These are phyloP conservation scores for Ceyx margarethae DNA, from an alignment of 2,113 vertebrate species.

Conservation along the genomic window DNA sequence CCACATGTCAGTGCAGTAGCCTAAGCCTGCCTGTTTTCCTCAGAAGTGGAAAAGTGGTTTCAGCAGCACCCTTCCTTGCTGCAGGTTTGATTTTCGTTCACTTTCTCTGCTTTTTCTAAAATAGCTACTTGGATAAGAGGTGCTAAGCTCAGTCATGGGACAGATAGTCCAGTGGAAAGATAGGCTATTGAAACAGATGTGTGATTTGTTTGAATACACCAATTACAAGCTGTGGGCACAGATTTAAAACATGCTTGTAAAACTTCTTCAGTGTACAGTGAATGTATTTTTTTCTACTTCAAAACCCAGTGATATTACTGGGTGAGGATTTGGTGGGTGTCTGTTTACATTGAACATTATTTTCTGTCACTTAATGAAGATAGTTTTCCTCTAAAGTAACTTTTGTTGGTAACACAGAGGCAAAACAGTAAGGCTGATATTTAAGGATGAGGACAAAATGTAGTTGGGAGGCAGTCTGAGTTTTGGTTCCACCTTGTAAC, in stretches of 20 bases:
- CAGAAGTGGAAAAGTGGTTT: neutral
- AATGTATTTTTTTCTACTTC: neutral
- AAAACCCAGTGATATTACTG: neutral
- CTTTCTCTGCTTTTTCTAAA: slow-evolving; percentile 17
- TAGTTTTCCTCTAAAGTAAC: neutral
- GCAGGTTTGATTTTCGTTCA: neutral
- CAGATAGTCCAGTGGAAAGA: neutral
- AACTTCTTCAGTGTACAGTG: neutral
- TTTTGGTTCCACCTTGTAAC: slow-evolving; percentile 17
- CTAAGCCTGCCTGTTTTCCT: neutral
- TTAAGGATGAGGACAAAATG: neutral
- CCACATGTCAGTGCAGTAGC: neutral
- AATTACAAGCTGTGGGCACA: neutral
- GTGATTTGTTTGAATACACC: neutral
- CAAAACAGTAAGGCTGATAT: neutral
- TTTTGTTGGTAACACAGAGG: neutral
- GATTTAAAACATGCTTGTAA: neutral
- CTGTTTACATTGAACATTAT: neutral
- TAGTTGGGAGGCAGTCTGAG: neutral
- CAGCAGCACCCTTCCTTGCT: neutral
- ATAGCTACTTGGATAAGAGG: neutral
- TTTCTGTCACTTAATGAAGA: neutral
- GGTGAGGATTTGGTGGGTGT: neutral
- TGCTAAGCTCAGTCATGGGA: slow-evolving; percentile 32
- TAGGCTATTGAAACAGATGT: neutral